Evolutionary conservation across 2,888 invertebrate genomes (phyloP).

Genomic region (Thyatira batis): DNA sequence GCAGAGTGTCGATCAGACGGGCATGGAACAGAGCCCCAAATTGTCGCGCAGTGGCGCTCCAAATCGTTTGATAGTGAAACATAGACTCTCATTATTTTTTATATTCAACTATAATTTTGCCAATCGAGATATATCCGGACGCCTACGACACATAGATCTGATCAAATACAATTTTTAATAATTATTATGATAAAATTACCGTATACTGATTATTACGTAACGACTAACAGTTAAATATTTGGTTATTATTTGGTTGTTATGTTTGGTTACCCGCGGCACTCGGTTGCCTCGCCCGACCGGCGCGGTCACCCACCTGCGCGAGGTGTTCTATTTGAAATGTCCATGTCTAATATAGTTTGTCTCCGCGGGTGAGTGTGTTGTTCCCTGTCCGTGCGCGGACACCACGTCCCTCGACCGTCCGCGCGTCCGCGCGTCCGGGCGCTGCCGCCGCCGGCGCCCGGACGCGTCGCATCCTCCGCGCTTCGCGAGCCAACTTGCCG

Average conservation of each 20-base stretch:
- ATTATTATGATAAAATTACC: constrained; percentile 4
- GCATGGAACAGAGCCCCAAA: too few relatives aligned
- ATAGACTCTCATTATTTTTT: not conserved
- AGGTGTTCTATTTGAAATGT: constrained; percentile 4
- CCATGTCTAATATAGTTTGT: too few relatives aligned
- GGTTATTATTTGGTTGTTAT: constrained; percentile 28
- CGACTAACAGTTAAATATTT: constrained; percentile 17
- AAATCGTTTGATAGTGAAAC: not conserved
- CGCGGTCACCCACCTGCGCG: not conserved
- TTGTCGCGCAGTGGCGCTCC: too few relatives aligned
- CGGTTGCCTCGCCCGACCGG: not conserved
- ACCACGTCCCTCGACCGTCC: too few relatives aligned
- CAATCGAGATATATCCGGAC: not conserved
- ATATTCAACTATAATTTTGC: not conserved
- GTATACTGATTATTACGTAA: constrained; percentile 24
- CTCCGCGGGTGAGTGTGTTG: too few relatives aligned
- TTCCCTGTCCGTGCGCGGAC: too few relatives aligned
- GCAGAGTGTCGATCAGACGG: too few relatives aligned
- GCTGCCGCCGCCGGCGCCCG: too few relatives aligned
- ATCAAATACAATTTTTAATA: not conserved
- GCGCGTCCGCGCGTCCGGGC: too few relatives aligned
- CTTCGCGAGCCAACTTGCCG: too few relatives aligned
- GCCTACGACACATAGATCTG: not conserved
- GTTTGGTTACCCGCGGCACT: not conserved
- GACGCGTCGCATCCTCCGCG: too few relatives aligned